Percentiles rank a stretch among this genome's conserved stretches.
phyloP scores from a whole-genome alignment of 2,888 invertebrate species.

The Chloroclystis v-ata region DNA sequence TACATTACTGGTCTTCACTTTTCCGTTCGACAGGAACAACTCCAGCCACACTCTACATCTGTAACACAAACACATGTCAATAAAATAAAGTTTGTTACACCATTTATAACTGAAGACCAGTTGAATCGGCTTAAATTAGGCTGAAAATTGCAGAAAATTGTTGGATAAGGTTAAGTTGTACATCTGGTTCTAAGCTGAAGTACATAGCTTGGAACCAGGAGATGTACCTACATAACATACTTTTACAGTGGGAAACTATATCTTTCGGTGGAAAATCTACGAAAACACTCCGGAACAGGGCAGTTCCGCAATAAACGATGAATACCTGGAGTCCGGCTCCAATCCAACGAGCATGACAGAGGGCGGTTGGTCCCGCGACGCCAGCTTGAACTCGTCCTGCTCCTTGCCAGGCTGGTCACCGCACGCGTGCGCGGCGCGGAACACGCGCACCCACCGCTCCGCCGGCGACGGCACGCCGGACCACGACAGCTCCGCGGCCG shows the following conservation, averaged over 20 bases:
- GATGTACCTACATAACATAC: too few relatives aligned
- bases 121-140: too few relatives aligned
- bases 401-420: slow-evolving; percentile 63
- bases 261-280: too few relatives aligned
- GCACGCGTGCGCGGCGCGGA: slow-evolving; percentile 83
- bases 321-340: slow-evolving; percentile 9
- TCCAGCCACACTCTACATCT: slow-evolving; percentile 94
- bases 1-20: slow-evolving; percentile 93
- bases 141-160: too few relatives aligned
- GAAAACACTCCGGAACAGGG: too few relatives aligned
- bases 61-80: slow-evolving; percentile 20
- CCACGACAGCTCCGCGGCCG: slow-evolving; percentile 88
- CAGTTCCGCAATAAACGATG: too few relatives aligned
- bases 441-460: slow-evolving; percentile 93
- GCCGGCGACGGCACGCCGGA: slow-evolving; percentile 91
- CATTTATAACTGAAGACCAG: too few relatives aligned
- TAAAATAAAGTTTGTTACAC: not conserved
- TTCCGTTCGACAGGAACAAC: slow-evolving; percentile 92
- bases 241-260: too few relatives aligned
- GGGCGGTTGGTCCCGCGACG: slow-evolving; percentile 54
- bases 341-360: slow-evolving; percentile 5
- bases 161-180: too few relatives aligned
- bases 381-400: slow-evolving; percentile 64
- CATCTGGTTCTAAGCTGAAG: too few relatives aligned
- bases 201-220: too few relatives aligned